Evolutionary conservation across 2,113 vertebrate genomes (phyloP), one percentile per base, ranked within the genome.

Genomic region (Lepus americanus): DNA sequence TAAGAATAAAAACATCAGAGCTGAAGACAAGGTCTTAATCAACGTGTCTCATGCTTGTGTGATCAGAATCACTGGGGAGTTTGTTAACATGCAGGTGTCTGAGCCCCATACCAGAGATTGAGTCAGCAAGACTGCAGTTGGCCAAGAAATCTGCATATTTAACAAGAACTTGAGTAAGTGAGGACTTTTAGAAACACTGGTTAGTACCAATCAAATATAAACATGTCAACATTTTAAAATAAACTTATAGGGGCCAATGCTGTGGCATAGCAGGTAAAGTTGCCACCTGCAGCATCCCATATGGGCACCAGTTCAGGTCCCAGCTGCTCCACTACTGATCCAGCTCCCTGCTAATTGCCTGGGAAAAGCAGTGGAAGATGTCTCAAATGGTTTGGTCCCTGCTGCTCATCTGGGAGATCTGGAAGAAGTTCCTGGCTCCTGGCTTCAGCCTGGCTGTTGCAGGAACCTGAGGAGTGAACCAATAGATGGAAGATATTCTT

Each of bases 1-100:
- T 44, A 6, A 87, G 51, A 93, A 93, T 51, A 16, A 78, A 93
- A 91, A 94, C 39, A 51, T 90, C 88, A 79, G 55, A 89, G 25
- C 9, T 77, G 10, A 96, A 89, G 59, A 90, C 51, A 94, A 96
- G 51, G 27, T 80, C 19, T 82, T 66, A 67, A 59, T 80, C n/a
- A 36, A 29, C 33, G 31, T 2, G 27, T 83, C 10, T 79, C 72
- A 36, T 27, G 27, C 6, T 70, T 2, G 39, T 31, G 27, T 66
- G 9, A 93, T 66, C 49, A 82, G 53, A 82, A 72, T 76, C 63
- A 88, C 77, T 70, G 51, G 22, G 36, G 8, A 63, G n/a, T 36
- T 67, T 74, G 44, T 49, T 69, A 90, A 89, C 5, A n/a, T 64
- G 55, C 3, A 31, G 25, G 33, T 87, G 79, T 89, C 49, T 63